Conservation (phyloP, 2,888 invertebrate genomes). For the Sericinus montela region DNA sequence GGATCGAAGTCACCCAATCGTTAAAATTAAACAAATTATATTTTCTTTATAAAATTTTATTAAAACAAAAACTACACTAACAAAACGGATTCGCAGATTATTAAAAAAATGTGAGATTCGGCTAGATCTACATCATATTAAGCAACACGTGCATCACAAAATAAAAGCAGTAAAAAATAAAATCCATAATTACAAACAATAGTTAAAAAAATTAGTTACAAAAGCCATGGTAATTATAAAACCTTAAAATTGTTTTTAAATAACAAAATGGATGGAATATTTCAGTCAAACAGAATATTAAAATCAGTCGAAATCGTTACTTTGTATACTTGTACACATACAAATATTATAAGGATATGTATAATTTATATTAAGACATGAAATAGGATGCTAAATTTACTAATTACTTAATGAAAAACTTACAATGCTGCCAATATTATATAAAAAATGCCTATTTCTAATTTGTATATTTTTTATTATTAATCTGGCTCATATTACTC, state of each 20-base stretch:
- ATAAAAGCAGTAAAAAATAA: background rate
- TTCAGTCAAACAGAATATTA: background rate
- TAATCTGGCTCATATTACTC: background rate
- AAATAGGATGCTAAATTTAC: too few relatives aligned
- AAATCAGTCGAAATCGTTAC: background rate
- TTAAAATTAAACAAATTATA: too few relatives aligned
- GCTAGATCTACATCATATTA: conserved; percentile 3
- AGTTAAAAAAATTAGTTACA: background rate
- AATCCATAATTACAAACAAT: conserved; percentile 11
- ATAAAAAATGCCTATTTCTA: background rate
- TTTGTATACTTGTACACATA: too few relatives aligned
- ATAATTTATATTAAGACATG: too few relatives aligned
- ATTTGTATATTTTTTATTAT: background rate
- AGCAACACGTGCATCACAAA: background rate
- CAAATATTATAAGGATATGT: too few relatives aligned
- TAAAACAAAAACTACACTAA: conserved; percentile 16
- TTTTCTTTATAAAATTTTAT: conserved; percentile 3
- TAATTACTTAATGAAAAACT: background rate
- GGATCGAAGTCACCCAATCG: too few relatives aligned
- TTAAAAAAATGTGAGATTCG: conserved; percentile 4
- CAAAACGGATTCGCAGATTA: conserved; percentile 6
- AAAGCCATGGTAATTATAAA: background rate
- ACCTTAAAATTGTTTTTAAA: background rate
- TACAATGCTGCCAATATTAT: background rate
- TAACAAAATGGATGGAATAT: background rate